A percentile compares a stretch with the other conserved stretches of the same genome.
Evolutionary conservation across 2,113 vertebrate genomes (phyloP).

Genomic region (Macquaria australasica): DNA sequence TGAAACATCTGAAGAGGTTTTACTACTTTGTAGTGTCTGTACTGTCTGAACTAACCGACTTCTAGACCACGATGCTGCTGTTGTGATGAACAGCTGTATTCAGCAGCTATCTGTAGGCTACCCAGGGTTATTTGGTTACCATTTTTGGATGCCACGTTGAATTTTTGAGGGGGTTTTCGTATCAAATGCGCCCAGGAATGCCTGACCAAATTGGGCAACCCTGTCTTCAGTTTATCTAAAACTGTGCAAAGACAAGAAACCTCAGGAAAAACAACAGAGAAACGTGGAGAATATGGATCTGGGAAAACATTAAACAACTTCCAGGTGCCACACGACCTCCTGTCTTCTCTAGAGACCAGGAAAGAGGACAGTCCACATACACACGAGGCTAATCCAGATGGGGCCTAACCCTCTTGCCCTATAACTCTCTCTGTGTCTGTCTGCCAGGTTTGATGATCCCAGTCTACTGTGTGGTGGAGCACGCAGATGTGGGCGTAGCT

Average conservation of each 20-base stretch:
- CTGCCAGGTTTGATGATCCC: constrained; percentile 94
- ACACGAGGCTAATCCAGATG: neutral
- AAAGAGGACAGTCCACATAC: no score
- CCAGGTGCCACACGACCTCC: neutral
- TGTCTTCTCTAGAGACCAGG: neutral
- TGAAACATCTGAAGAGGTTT: no score
- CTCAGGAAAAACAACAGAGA: neutral
- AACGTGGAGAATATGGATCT: neutral
- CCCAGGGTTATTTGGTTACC: no score
- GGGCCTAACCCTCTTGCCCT: neutral
- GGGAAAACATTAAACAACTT: neutral
- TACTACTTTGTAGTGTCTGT: no score
- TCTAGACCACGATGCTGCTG: neutral
- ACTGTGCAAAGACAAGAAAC: neutral
- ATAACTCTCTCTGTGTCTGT: constrained; percentile 5
- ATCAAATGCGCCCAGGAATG: neutral
- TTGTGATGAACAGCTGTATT: neutral
- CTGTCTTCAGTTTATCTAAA: neutral
- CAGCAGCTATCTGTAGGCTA: neutral
- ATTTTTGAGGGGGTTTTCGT: neutral
- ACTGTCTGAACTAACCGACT: neutral
- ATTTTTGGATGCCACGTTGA: neutral
- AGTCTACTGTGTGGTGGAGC: constrained; percentile 97
- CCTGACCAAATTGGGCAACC: neutral
- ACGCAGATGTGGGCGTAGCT: constrained; percentile 87